phyloP scores from a whole-genome alignment of 37 sponge, comb jelly and placozoan species.

The Ephydatia muelleri region DNA sequence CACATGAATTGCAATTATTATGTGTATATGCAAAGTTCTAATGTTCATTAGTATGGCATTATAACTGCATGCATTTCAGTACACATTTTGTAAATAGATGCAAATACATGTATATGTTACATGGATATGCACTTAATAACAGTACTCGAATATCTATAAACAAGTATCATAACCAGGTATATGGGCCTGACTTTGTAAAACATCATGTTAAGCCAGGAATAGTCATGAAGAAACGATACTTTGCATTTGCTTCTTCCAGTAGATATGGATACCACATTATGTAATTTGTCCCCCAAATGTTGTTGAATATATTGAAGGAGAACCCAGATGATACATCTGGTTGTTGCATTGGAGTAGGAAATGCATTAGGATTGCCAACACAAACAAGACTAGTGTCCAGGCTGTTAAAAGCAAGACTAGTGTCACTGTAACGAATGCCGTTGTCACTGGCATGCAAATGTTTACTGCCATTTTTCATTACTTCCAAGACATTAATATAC shows the following conservation, averaged over 20 bases:
- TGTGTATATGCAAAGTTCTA: too few relatives aligned
- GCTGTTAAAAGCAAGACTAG: conserved; percentile 1
- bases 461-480: conserved; percentile 74
- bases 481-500: conserved; percentile 41
- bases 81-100: too few relatives aligned
- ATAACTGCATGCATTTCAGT: too few relatives aligned
- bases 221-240: conserved; percentile 41
- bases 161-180: too few relatives aligned
- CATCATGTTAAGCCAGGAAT: conserved; percentile 13
- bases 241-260: conserved; percentile 33
- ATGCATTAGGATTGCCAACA: conserved; percentile 45
- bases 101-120: too few relatives aligned
- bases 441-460: conserved; percentile 59
- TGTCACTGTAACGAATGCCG: conserved; percentile 15
- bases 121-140: too few relatives aligned
- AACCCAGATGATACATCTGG: conserved; percentile 51
- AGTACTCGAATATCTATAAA: too few relatives aligned
- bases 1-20: too few relatives aligned
- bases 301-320: conserved; percentile 64
- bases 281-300: conserved; percentile 76
- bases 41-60: too few relatives aligned
- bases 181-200: too few relatives aligned
- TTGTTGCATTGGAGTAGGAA: conserved; percentile 44
- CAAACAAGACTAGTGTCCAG: conserved; percentile 39
- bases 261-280: conserved; percentile 74